Base-by-base conservation (phyloP, 2,797 vertebrate genomes). In the Poecilia velifera region DNA sequence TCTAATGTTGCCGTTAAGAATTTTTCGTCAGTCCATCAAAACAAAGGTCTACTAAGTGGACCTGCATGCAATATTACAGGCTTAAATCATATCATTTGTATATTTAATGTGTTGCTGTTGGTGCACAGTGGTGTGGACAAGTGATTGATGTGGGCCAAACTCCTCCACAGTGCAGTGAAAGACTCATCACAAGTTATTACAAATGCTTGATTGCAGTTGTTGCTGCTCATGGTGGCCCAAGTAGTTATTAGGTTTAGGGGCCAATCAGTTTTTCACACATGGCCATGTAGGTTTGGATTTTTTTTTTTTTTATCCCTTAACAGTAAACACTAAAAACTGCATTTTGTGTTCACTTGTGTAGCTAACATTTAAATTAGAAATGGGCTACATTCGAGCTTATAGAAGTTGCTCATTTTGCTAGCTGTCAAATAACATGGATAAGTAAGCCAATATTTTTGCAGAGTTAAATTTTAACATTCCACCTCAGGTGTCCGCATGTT, bases 401-500 rank as follows among this genome's bases (percentile, higher is more conserved):
- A 22, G 49, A 51, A 51, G 49, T 22, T 51, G 20, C 3, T 72
- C 36, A 1, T 10, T 66, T 77, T n/a, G 4, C 39, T 6, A 16
- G 3, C 49, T 53, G 51, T 25, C 51, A 71, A 20, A 1, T 5
- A n/a, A 6, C 22, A 14, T 25, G 22, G 22, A 68, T 43, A 64
- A 36, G 36, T 43, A 43, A 43, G 39, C 8, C 2, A 22, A 66
- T 36, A 51, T n/a, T 34, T 9, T 6, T 59, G 73, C 72, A 14
- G 41, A 78, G 73, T 51, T 34, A 13, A 45, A 71, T 16, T 13
- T 72, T 71, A 46, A 8, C 12, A 72, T 71, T 87, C 66, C 75
- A 64, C 74, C 71, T 82, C 49, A 76, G 76, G 82, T 73, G 77
- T 79, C 68, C 59, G 45, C 36, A 68, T 16, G 28, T 62, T 72